These are phyloP conservation scores for Meloidogyne floridensis DNA, from an alignment of 1,140 invertebrate genomes.

Conservation along the genomic window DNA sequence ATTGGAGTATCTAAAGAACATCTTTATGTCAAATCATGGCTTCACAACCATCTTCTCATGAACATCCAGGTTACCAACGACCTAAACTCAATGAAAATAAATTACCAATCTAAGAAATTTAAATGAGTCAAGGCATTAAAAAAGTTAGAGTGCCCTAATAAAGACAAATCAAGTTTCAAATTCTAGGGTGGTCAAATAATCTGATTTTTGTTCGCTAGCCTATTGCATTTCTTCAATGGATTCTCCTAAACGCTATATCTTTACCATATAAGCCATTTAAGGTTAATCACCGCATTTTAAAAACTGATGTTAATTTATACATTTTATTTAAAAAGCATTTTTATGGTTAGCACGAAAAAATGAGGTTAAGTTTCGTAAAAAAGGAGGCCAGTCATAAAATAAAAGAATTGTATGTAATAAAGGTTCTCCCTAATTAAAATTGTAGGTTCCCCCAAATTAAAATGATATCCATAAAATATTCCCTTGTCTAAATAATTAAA, in stretches of 20 bases:
- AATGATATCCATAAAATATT: not conserved
- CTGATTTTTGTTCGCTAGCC: too few species aligned
- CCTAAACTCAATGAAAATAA: constrained; percentile 52
- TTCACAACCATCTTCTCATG: constrained; percentile 66
- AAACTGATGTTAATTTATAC: not conserved
- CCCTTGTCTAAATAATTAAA: not conserved
- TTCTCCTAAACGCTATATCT: too few species aligned
- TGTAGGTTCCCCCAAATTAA: not conserved
- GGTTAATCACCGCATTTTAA: too few species aligned
- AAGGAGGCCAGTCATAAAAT: not conserved
- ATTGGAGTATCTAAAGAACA: not conserved
- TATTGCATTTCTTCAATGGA: too few species aligned
- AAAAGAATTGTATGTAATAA: not conserved
- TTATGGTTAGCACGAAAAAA: not conserved
- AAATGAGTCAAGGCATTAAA: not conserved
- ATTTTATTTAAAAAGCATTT: not conserved
- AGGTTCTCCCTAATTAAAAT: not conserved
- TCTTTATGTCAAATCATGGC: constrained; percentile 29
- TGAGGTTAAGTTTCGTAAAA: not conserved
- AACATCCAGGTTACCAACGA: constrained; percentile 63
- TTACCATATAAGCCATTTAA: too few species aligned
- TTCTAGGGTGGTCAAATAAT: too few species aligned
- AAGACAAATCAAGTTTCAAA: too few species aligned
- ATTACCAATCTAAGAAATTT: not conserved
- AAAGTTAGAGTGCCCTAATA: too few species aligned